phyloP scores from a whole-genome alignment of 1,140 invertebrate genomes.

The Drosophila rufa region DNA sequence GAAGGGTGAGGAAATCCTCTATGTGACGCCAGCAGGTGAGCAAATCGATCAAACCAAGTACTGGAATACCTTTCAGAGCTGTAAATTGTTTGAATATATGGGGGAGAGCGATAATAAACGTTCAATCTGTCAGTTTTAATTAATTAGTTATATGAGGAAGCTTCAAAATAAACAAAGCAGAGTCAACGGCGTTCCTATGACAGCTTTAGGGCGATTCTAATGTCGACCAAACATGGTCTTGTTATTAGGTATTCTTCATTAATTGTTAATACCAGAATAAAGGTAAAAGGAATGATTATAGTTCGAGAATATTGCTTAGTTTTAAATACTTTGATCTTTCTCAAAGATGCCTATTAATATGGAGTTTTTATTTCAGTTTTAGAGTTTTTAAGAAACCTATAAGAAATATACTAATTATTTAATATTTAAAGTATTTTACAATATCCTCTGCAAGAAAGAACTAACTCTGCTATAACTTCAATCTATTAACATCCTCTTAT shows the following conservation, averaged over 20 bases:
- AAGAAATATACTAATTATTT: too few species aligned
- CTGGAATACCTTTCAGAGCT: not conserved
- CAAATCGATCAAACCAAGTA: conserved; percentile 25
- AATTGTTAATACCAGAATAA: not conserved
- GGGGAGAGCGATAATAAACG: not conserved
- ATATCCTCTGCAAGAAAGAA: not conserved
- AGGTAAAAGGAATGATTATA: too few species aligned
- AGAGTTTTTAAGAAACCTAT: too few species aligned
- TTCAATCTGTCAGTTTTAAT: not conserved
- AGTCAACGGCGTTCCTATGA: conserved; percentile 9
- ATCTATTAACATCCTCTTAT: not conserved
- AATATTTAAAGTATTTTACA: not conserved
- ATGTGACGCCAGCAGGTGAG: conserved; percentile 84
- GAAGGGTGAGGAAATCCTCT: conserved; percentile 84
- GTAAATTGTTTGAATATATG: not conserved
- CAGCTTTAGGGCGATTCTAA: not conserved
- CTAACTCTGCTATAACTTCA: not conserved
- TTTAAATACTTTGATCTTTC: too few species aligned
- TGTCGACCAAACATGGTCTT: conserved; percentile 5
- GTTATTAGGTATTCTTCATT: not conserved
- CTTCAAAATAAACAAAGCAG: not conserved
- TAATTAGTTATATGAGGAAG: not conserved
- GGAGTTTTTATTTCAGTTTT: too few species aligned
- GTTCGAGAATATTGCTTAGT: too few species aligned
- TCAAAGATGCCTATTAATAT: too few species aligned